Evolutionary conservation across 1,140 invertebrate genomes (phyloP), one percentile per base, ranked within the genome.

Genomic region (Caenorhabditis inopinata): DNA sequence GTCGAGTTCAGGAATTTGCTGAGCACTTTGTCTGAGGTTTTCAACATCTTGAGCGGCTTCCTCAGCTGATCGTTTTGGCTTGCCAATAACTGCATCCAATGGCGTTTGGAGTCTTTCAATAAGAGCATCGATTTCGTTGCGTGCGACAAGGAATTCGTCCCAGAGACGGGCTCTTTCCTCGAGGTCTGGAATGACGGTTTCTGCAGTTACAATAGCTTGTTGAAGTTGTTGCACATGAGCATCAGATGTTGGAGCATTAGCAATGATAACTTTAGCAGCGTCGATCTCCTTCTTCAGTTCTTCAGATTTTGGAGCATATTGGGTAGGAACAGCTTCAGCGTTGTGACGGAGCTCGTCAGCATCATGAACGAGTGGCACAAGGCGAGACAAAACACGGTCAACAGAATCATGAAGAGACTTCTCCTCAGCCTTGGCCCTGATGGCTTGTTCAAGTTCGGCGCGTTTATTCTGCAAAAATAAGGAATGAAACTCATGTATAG

Each of bases 81-180:
- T 84, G 27, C 38, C 45, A 32, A 83, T 76, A 23, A 79, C 49
- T 21, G 35, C 48, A 21, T 85, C 84, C 16, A 85, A 42, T 38
- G 80, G 84, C 46, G 51, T 42, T 21, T 79, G 82, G 11, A 85
- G 51, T 38, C 38, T n/a, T 45, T 85, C 84, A 21, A 85, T 38
- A 27, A 81, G 83, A 32, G 46, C 80, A 75, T 74, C 76, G 42
- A 74, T 51, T 21, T 35, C 53, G 53, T 85, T 83, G n/a, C 84
- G 84, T 32, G 32, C 68, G 14, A n/a, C 49, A 32, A 85, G 85
- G 35, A 85, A 84, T 29, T 84, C 42, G 12, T 81, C 23, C 84
- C 84, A 85, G n/a, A 45, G 21, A 14, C 48, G 47, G 32, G 48
- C 25, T 45, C 83, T 48, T 35, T 84, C 35, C 21, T 35, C 38